Conservation (phyloP, 2,113 vertebrate genomes). For the Eurystomus gularis region DNA sequence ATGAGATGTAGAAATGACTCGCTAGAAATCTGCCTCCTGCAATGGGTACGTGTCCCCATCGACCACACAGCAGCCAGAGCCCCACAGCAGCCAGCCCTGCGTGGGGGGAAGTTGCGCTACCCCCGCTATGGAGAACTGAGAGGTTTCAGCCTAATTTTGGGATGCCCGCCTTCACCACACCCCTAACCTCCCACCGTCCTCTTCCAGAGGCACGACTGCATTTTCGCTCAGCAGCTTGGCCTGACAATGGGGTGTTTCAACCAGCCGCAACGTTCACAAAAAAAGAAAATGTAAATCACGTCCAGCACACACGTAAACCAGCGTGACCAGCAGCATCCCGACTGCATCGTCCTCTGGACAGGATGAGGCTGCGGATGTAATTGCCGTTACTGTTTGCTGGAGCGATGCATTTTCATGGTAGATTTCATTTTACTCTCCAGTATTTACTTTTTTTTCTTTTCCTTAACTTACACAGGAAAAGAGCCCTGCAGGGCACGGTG, state of each 20-base stretch:
- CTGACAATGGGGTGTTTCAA: not conserved
- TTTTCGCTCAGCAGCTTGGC: not conserved
- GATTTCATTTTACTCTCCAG: not conserved
- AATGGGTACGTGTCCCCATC: rapidly evolving
- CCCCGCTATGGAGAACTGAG: rapidly evolving
- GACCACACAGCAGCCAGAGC: not conserved
- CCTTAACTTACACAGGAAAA: not conserved
- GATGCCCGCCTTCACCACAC: too few species aligned
- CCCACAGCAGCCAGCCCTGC: not conserved
- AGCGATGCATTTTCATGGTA: not conserved
- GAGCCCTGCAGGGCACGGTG: not conserved
- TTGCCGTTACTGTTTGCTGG: not conserved
- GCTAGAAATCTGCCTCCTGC: not conserved
- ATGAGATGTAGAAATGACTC: not conserved
- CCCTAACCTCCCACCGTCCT: not conserved
- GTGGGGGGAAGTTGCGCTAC: rapidly evolving
- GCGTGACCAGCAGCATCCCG: not conserved
- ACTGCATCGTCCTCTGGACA: not conserved
- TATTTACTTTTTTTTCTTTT: not conserved
- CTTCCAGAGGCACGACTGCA: rapidly evolving
- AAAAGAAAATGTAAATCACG: not conserved
- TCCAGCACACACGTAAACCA: not conserved
- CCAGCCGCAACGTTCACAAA: not conserved
- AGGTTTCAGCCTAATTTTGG: not conserved
- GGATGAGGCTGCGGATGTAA: not conserved